Conservation (phyloP, 30 jellyfish, hydroid and myxozoan genomes). For the Chrysaora quinquecirrha region DNA sequence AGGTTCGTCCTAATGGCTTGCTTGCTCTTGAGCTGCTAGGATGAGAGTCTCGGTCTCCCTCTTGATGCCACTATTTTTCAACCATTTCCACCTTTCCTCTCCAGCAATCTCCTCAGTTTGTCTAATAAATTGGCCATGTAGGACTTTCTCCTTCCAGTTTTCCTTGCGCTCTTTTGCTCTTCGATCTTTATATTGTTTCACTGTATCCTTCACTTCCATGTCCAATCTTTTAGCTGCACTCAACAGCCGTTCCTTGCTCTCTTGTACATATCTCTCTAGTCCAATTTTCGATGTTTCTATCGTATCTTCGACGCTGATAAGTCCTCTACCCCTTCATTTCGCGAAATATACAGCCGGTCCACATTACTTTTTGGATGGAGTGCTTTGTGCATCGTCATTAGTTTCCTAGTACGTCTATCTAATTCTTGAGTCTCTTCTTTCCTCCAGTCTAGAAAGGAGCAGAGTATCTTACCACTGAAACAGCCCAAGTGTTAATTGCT, state of each 20-base stretch:
- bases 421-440: conserved; percentile 1
- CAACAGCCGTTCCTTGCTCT: no score
- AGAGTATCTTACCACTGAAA: conserved; percentile 2
- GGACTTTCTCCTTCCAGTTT: not conserved
- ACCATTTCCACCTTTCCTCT: not conserved
- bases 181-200: not conserved
- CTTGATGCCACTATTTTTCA: conserved; percentile 11
- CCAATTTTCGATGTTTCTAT: no score
- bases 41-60: conserved; percentile 16
- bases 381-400: not conserved
- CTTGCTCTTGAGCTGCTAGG: conserved; percentile 34
- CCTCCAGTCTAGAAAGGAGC: conserved; percentile 14
- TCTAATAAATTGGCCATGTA: not conserved
- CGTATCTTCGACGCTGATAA: not conserved
- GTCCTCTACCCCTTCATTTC: not conserved
- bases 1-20: conserved; percentile 4
- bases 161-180: not conserved
- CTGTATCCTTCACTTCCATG: no score
- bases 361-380: not conserved
- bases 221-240: no score
- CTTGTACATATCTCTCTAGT: no score
- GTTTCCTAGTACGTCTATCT: conserved; percentile 4
- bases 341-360: not conserved
- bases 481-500: conserved; percentile 32
- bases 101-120: not conserved